Base-by-base conservation (phyloP, 1,140 invertebrate genomes). In the Monochamus saltuarius region DNA sequence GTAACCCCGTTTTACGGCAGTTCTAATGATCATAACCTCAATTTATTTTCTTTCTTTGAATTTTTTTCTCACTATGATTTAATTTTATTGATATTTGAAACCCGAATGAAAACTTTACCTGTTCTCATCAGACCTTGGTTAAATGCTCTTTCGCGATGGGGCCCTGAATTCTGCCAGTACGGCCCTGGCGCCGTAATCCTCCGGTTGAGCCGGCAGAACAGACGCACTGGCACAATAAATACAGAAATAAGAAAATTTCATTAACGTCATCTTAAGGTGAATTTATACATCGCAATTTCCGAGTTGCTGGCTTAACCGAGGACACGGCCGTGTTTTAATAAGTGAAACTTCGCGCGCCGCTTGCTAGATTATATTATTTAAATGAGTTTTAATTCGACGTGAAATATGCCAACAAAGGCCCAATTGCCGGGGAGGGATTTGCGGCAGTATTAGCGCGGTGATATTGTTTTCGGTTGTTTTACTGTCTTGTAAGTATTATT, bases 221-320 rank as follows among this genome's bases (percentile, higher is more conserved):
- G 61, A 66, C 65, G 61, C 64, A 61, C 59, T 50, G 61, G 50
- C 67, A 67, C 71, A 73, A 75, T 74, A 74, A 75, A 75, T 73
- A 72, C 62, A 62, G 71, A 76, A 76, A 76, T 76, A 75, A 75
- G 73, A 75, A 79, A 78, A 79, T 80, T 80, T 80, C 78, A 80
- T 80, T 80, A 80, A 79, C 75, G 78, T 79, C 78, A 78, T 79
- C 77, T 78, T 78, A 75, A 78, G 75, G 77, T 78, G 71, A 79
- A 80, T 79, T 80, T 79, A 80, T 80, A 76, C 69, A 67, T 68
- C 55, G 77, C 74, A 79, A 80, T 79, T 80, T 80, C 77, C 77
- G 68, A 68, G 67, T 66, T 64, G 58, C 58, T 54, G 65, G 66
- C 64, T 73, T 72, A 73, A 68, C 67, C 64, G 61, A 66, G 66